Evolutionary conservation across 2,797 vertebrate genomes (phyloP).

Genomic region (Siniperca obscura): DNA sequence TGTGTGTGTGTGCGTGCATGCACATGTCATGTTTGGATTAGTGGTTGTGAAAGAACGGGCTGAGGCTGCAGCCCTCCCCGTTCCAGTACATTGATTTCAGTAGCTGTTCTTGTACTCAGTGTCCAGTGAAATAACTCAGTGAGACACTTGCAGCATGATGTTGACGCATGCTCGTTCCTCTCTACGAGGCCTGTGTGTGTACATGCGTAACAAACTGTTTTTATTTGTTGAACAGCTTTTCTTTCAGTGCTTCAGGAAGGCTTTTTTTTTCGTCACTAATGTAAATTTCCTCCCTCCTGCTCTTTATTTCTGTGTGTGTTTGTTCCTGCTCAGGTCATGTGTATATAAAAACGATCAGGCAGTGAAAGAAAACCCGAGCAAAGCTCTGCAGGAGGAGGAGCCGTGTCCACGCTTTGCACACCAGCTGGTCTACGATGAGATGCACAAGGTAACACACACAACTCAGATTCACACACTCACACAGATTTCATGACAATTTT

Average conservation of each 20-base stretch:
- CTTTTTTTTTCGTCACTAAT: not conserved
- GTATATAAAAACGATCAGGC: conserved; percentile 98
- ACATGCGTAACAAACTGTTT: not conserved
- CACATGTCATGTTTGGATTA: conserved; percentile 13
- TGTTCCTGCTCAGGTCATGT: conserved; percentile 75
- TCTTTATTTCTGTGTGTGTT: conserved; percentile 4
- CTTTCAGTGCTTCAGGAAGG: conserved; percentile 15
- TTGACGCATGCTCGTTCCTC: not conserved
- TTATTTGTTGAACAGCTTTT: conserved; percentile 16
- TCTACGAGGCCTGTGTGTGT: not conserved
- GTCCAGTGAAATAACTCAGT: conserved; percentile 49
- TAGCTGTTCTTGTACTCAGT: conserved; percentile 39
- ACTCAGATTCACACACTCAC: not conserved
- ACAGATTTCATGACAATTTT: not conserved
- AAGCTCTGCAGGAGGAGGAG: conserved; percentile 96
- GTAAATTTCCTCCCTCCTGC: not conserved
- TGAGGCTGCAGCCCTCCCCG: conserved; percentile 32
- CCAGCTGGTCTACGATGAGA: conserved; percentile 97
- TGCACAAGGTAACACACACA: conserved; percentile 91
- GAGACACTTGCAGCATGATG: conserved; percentile 28
- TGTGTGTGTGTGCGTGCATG: not conserved
- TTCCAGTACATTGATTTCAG: conserved; percentile 57
- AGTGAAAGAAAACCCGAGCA: conserved; percentile 94
- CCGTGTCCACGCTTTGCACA: conserved; percentile 98
- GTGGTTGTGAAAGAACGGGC: conserved; percentile 53